Conservation (phyloP, 2,888 invertebrate genomes). For the Phyllotreta cruciferae region DNA sequence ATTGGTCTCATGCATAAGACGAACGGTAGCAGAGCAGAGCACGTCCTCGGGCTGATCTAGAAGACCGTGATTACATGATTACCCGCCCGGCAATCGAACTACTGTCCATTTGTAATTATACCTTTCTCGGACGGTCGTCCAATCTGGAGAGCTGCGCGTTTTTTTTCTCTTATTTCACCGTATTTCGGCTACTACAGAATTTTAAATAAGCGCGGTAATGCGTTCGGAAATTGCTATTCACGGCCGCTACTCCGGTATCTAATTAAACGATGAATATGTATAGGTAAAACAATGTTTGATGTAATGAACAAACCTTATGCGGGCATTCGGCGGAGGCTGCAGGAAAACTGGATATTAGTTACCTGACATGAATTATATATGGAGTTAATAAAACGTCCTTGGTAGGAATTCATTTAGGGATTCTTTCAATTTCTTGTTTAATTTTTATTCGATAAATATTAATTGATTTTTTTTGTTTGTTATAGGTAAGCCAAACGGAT, state of each 20-base stretch:
- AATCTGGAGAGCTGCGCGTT: constrained; percentile 34
- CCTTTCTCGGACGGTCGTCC: constrained; percentile 48
- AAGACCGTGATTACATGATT: constrained; percentile 57
- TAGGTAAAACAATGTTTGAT: too few relatives aligned
- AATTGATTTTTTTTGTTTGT: constrained; percentile 47
- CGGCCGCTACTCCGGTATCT: constrained; percentile 1
- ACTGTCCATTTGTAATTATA: constrained; percentile 58
- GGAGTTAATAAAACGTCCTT: too few relatives aligned
- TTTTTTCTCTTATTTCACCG: constrained; percentile 35
- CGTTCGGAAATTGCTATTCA: constrained; percentile 40
- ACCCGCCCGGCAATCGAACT: constrained; percentile 56
- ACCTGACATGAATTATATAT: too few relatives aligned
- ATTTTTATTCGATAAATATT: constrained; percentile 12
- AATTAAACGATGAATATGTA: too few relatives aligned
- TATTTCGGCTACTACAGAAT: constrained; percentile 47
- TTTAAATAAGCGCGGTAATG: constrained; percentile 32
- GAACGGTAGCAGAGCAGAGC: constrained; percentile 54
- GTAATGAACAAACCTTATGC: too few relatives aligned
- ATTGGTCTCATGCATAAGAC: constrained; percentile 48
- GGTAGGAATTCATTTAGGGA: not conserved
- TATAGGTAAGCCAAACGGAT: constrained; percentile 53
- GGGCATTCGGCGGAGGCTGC: too few relatives aligned
- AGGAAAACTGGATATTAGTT: too few relatives aligned
- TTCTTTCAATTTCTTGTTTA: not conserved
- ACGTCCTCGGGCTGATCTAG: constrained; percentile 48